These are phyloP conservation scores for Drosophila sordidapex DNA, from an alignment of 2,888 invertebrate genomes.

Conservation along the genomic window DNA sequence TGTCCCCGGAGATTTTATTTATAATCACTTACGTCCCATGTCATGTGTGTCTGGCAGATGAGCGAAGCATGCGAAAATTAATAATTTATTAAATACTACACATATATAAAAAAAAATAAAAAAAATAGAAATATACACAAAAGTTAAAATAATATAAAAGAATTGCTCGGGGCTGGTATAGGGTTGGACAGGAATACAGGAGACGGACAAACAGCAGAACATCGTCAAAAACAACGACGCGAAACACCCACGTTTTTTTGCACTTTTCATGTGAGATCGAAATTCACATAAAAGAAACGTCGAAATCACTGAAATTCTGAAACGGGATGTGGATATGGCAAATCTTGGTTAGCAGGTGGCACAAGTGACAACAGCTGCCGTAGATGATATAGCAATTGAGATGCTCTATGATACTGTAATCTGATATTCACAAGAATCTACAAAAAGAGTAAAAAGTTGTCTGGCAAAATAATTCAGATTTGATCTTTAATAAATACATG, in stretches of 20 bases:
- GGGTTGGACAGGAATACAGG: constrained; percentile 27
- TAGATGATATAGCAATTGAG: background rate
- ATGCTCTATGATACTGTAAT: background rate
- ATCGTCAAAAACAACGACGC: constrained; percentile 10
- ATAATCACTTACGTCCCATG: constrained; percentile 68
- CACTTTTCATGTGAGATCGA: constrained; percentile 24
- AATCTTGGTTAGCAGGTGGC: constrained; percentile 15
- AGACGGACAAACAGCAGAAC: constrained; percentile 20
- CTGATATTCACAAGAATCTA: background rate
- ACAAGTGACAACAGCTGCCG: background rate
- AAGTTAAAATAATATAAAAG: constrained; percentile 44
- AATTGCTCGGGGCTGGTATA: constrained; percentile 30
- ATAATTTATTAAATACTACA: constrained; percentile 78
- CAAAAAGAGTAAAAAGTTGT: background rate
- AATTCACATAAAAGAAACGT: constrained; percentile 45
- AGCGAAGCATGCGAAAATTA: constrained; percentile 64
- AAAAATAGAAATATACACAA: background rate
- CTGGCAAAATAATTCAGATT: background rate
- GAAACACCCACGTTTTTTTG: constrained; percentile 61
- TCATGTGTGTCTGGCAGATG: constrained; percentile 59
- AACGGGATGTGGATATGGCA: constrained; percentile 3
- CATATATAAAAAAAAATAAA: constrained; percentile 25
- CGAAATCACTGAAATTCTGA: constrained; percentile 4
- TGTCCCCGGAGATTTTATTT: constrained; percentile 26
- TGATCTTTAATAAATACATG: background rate